Evolutionary conservation across 2,888 invertebrate genomes (phyloP).

Genomic region (Drosophila birchii): DNA sequence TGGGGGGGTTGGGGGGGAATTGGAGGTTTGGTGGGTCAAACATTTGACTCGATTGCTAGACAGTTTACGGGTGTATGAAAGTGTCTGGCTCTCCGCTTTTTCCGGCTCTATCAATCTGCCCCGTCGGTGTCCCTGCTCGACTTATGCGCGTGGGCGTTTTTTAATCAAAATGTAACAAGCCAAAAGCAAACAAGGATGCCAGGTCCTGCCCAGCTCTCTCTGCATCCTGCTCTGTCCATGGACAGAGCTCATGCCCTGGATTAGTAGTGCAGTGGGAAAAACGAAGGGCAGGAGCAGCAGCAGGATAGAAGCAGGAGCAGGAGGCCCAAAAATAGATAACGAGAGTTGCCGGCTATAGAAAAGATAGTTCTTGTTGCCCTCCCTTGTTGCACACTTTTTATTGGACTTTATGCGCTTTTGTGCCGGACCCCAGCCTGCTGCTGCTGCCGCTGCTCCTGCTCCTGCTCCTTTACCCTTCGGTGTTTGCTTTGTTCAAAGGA

Average conservation of each 20-base stretch:
- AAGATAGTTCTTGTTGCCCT: constrained; percentile 74
- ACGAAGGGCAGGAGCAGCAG: constrained; percentile 19
- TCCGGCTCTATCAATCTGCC: constrained; percentile 32
- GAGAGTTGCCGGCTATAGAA: constrained; percentile 66
- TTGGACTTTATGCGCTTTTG: constrained; percentile 80
- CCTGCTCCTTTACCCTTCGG: constrained; percentile 38
- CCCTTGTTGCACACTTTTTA: constrained; percentile 69
- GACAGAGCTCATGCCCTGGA: constrained; percentile 65
- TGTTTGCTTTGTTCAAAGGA: constrained; percentile 41
- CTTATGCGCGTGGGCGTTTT: constrained; percentile 79
- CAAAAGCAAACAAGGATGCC: constrained; percentile 75
- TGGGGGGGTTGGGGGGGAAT: neutral
- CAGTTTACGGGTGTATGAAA: constrained; percentile 31
- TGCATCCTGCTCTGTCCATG: constrained; percentile 10
- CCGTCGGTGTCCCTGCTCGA: constrained; percentile 48
- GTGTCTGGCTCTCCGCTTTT: constrained; percentile 27
- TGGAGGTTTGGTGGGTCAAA: constrained; percentile 20
- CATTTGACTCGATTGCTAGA: constrained; percentile 43
- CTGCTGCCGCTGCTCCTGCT: constrained; percentile 6
- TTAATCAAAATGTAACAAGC: constrained; percentile 80
- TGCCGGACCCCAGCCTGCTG: constrained; percentile 34
- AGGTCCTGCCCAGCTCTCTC: constrained; percentile 21
- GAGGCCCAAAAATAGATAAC: constrained; percentile 72
- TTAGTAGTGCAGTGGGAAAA: constrained; percentile 78
- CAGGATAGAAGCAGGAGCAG: constrained; percentile 24